Conservation (phyloP, 2,888 invertebrate genomes). For the Phytoseiulus persimilis region DNA sequence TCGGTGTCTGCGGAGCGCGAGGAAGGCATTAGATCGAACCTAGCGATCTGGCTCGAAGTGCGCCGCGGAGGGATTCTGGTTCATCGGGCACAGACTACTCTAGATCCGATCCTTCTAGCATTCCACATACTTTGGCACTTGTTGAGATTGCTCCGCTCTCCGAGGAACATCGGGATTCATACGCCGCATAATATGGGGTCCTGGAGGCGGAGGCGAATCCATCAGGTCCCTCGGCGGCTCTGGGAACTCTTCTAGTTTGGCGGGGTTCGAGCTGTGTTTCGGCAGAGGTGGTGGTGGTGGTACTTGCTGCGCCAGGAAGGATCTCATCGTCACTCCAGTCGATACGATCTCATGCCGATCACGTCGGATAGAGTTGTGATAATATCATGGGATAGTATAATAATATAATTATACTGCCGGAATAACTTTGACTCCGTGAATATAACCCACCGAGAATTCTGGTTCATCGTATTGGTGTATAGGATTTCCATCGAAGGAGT, state of each 20-base stretch:
- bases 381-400: too few species aligned
- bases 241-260: not conserved
- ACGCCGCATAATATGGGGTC: not conserved
- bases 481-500: not conserved
- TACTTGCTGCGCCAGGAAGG: not conserved
- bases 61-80: too few species aligned
- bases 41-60: too few species aligned
- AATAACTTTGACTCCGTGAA: too few species aligned
- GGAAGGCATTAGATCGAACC: too few species aligned
- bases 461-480: slow-evolving; percentile 27
- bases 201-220: not conserved
- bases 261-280: not conserved
- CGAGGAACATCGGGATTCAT: not conserved
- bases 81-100: too few species aligned
- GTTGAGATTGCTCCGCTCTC: not conserved
- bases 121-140: not conserved
- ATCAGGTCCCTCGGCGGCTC: slow-evolving; percentile 9
- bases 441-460: slow-evolving; percentile 19
- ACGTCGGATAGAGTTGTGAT: too few species aligned
- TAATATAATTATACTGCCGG: too few species aligned
- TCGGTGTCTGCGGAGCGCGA: not conserved
- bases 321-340: too few species aligned
- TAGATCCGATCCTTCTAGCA: too few species aligned
- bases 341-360: too few species aligned
- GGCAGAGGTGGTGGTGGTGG: not conserved